These are phyloP conservation scores for Leptinotarsa lineolata DNA, from an alignment of 1,140 invertebrate genomes.

Conservation along the genomic window DNA sequence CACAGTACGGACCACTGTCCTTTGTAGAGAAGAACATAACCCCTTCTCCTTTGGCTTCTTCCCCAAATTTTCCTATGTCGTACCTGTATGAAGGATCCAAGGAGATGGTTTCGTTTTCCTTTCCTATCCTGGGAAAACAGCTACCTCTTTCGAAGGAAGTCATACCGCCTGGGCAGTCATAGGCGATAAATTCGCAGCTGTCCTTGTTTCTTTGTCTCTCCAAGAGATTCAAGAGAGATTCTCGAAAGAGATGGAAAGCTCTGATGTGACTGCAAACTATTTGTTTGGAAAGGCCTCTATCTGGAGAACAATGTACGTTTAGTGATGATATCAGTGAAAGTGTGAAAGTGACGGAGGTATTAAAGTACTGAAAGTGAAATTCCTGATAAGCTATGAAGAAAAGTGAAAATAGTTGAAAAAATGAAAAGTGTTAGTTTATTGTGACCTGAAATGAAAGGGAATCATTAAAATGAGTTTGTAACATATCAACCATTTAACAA, in stretches of 20 bases:
- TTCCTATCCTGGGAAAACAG: constrained; percentile 52
- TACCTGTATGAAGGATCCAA: constrained; percentile 46
- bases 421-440: no score
- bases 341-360: no score
- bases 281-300: constrained; percentile 53
- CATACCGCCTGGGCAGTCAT: constrained; percentile 51
- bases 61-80: constrained; percentile 50
- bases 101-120: constrained; percentile 33
- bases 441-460: no score
- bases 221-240: constrained; percentile 49
- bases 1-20: constrained; percentile 51
- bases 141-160: constrained; percentile 50
- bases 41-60: constrained; percentile 52
- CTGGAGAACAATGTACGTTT: constrained; percentile 34
- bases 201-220: constrained; percentile 30
- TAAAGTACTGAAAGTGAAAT: no score
- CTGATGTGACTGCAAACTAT: constrained; percentile 58
- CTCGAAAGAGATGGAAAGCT: constrained; percentile 53
- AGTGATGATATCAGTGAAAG: no score
- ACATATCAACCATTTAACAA: no score
- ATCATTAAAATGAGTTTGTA: no score
- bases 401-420: no score
- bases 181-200: constrained; percentile 53
- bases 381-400: no score
- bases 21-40: constrained; percentile 55